These are phyloP conservation scores for Dicrurus megarhynchus DNA, from an alignment of 2,113 vertebrate genomes.

Conservation along the genomic window DNA sequence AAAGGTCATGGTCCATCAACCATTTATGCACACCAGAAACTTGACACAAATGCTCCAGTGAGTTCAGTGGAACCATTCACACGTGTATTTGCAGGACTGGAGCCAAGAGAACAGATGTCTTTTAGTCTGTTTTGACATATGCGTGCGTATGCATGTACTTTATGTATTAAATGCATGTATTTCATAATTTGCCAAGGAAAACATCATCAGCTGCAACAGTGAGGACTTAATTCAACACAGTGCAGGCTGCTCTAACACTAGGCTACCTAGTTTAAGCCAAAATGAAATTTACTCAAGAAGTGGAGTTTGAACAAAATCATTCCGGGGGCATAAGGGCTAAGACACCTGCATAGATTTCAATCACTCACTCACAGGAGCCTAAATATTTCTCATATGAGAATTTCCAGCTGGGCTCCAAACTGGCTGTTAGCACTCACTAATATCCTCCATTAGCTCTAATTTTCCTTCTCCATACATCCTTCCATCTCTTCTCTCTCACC, in stretches of 20 bases:
- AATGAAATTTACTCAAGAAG: not conserved
- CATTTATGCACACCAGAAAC: not conserved
- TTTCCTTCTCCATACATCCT: not conserved
- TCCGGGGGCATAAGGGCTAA: not conserved
- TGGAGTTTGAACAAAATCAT: not conserved
- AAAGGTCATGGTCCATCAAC: not conserved
- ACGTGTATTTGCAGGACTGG: not conserved
- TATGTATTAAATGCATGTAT: conserved; percentile 11
- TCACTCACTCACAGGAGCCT: not conserved
- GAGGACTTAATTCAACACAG: not conserved
- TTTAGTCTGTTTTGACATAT: conserved; percentile 31
- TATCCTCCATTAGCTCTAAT: not conserved
- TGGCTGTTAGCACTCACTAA: not conserved
- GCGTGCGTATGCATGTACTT: not conserved
- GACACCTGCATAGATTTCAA: not conserved
- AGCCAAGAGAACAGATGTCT: conserved; percentile 41
- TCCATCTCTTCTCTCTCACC: not conserved
- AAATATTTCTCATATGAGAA: not conserved
- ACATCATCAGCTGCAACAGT: not conserved
- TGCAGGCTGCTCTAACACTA: not conserved
- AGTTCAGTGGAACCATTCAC: not conserved
- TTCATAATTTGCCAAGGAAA: conserved; percentile 27
- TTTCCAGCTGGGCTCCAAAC: not conserved
- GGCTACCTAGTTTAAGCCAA: not conserved
- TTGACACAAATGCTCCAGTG: not conserved